Evolutionary conservation across 1,140 invertebrate species (phyloP), one percentile per base, ranked within the genome.

Genomic region (Pinna nobilis): DNA sequence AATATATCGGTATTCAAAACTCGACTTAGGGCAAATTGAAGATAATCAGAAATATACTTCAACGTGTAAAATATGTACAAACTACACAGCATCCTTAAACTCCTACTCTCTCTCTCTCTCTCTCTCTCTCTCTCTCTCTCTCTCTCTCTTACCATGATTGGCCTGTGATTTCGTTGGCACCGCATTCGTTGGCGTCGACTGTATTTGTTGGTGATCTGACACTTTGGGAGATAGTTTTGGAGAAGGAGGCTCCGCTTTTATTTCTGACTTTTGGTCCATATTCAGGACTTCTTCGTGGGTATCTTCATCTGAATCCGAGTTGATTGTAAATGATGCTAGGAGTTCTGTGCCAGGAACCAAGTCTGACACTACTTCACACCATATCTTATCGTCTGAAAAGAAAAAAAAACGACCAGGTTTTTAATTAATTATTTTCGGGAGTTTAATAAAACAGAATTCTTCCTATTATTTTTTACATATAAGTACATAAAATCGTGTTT

Each of bases 301-400:
- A 35, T 69, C 35, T 18, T 57, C 57, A 37, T 50, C 68, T 51
- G 67, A 51, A 49, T 71, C 75, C 7, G 47, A 63, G 41, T 79
- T 75, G 41, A 81, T 82, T 35, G 79, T 80, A 53, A 87, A 85
- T 1, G 79, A 80, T 4, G 82, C 85, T 41, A 84, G 41, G n/a
- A 86, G 65, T 71, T 85, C 82, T 18, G 77, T 78, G 23, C 80
- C 82, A 35, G 75, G 51, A 13, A 77, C 71, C 3, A 87, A 49
- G 49, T 87, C 83, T 23, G 79, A 64, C 3, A 82, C 74, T 39
- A 87, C 69, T 78, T 88, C 81, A 81, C 84, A 84, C 84, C 86
- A 84, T 49, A 88, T 89, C 86, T 76, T 87, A 79, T 74, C 84
- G 59, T 82, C 85, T 89, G 73, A 44, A 78, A 73, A 57, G 50